phyloP scores from a whole-genome alignment of 2,888 invertebrate genomes.

The Chymomyza fuscimana region DNA sequence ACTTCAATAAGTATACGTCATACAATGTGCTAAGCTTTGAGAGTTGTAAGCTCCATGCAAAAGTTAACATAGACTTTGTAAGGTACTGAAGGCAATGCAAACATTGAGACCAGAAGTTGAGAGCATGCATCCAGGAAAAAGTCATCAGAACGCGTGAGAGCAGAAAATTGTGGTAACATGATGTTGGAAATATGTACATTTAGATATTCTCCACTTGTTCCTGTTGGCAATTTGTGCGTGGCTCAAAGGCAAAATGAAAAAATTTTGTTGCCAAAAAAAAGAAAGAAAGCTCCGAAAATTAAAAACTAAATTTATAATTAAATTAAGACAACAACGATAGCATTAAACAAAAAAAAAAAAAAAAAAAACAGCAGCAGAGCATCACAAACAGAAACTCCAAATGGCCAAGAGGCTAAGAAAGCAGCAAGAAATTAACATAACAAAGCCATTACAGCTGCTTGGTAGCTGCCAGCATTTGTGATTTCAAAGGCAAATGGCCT shows the following conservation, averaged over 20 bases:
- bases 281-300: not conserved
- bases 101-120: not conserved
- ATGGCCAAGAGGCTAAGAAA: conserved; percentile 57
- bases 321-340: conserved; percentile 16
- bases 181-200: conserved; percentile 57
- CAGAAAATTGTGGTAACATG: conserved; percentile 54
- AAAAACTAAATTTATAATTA: conserved; percentile 8
- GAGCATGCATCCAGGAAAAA: not conserved
- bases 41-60: too few relatives aligned
- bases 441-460: conserved; percentile 48
- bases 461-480: conserved; percentile 36
- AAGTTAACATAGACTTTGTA: too few relatives aligned
- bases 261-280: not conserved
- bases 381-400: conserved; percentile 25
- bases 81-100: not conserved
- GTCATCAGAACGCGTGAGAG: conserved; percentile 25
- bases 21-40: too few relatives aligned
- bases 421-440: conserved; percentile 64
- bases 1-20: too few relatives aligned
- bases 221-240: conserved; percentile 10
- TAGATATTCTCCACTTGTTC: conserved; percentile 28
- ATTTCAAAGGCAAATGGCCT: conserved; percentile 54
- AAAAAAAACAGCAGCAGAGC: conserved; percentile 21
- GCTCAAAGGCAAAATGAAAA: not conserved
- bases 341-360: conserved; percentile 26